Evolutionary conservation across 1,140 invertebrate species (phyloP), one percentile per base, ranked within the genome.

Genomic region (Atta colombica): DNA sequence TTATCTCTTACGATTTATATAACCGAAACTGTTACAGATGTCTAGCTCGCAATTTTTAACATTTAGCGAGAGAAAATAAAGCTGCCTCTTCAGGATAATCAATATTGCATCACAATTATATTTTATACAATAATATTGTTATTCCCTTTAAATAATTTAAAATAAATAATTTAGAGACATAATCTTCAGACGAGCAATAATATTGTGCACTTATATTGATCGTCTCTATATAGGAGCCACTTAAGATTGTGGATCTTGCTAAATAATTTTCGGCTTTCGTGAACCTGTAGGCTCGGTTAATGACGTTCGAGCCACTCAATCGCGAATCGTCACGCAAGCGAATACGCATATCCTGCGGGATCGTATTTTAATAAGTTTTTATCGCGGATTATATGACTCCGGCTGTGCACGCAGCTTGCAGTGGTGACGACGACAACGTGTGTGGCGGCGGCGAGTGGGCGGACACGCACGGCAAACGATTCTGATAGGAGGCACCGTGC

Each of bases 401-500:
- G 25, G 45, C 39, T 84, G 69, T 84, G 80, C n/a, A 75, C 25
- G 55, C 14, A 35, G 80, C 69, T 51, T 84, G 80, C 69, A 68
- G 49, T 77, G 53, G 14, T 35, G 71, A 80, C 51, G 81, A 35
- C 85, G 60, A 49, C 75, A 53, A 81, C 65, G 86, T 69, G 85
- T 82, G 78, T 66, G 65, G 66, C 49, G 45, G 69, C 45, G 31
- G 49, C 49, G 77, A 91, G 90, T 91, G 88, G 88, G 88, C 88
- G 90, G 91, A 85, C 68, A 85, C 84, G 86, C 60, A 77, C 63
- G 68, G 74, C 58, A 28, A 81, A 60, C 51, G 78, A 77, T 72
- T 71, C 68, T 60, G 65, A 89, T 78, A 89, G 31, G 25, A 72
- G 39, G 53, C 3, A 49, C 28, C 77, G 77, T 7, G 74, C 39